phyloP scores from a whole-genome alignment of 2,888 invertebrate genomes.

The Clunio marinus region DNA sequence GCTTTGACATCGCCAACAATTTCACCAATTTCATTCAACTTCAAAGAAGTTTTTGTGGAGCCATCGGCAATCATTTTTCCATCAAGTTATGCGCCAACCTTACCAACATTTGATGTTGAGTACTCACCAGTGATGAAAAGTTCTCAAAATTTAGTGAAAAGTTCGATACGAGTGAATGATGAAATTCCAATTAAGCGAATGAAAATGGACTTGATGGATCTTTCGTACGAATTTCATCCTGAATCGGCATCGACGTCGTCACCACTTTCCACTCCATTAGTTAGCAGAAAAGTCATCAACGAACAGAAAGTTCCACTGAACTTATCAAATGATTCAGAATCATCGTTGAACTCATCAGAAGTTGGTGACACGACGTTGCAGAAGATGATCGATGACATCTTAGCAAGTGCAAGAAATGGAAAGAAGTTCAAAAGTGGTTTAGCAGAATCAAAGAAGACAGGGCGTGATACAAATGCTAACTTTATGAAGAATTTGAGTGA shows the following conservation, averaged over 20 bases:
- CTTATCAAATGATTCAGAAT: slow-evolving; percentile 40
- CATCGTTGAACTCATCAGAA: slow-evolving; percentile 47
- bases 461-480: slow-evolving; percentile 45
- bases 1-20: neutral
- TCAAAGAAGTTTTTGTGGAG: slow-evolving; percentile 24
- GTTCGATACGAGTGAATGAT: neutral
- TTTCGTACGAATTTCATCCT: slow-evolving; percentile 33
- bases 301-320: neutral
- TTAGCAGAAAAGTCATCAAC: neutral
- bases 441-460: neutral
- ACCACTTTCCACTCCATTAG: slow-evolving; percentile 27
- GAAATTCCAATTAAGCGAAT: slow-evolving; percentile 39
- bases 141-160: neutral
- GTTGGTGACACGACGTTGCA: slow-evolving; percentile 51
- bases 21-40: slow-evolving; percentile 8
- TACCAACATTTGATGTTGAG: slow-evolving; percentile 50
- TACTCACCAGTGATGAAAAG: slow-evolving; percentile 46
- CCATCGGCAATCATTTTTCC: neutral
- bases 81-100: slow-evolving; percentile 46
- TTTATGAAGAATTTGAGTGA: slow-evolving; percentile 46
- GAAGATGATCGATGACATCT: slow-evolving; percentile 51
- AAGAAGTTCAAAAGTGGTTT: slow-evolving; percentile 25
- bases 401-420: slow-evolving; percentile 49
- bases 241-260: slow-evolving; percentile 26
- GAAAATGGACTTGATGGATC: slow-evolving; percentile 29